A percentile compares a stretch with the other conserved stretches of the same genome.
Evolutionary conservation across 2,797 vertebrate genomes (phyloP).

Genomic region (Acipenser oxyrinchus): DNA sequence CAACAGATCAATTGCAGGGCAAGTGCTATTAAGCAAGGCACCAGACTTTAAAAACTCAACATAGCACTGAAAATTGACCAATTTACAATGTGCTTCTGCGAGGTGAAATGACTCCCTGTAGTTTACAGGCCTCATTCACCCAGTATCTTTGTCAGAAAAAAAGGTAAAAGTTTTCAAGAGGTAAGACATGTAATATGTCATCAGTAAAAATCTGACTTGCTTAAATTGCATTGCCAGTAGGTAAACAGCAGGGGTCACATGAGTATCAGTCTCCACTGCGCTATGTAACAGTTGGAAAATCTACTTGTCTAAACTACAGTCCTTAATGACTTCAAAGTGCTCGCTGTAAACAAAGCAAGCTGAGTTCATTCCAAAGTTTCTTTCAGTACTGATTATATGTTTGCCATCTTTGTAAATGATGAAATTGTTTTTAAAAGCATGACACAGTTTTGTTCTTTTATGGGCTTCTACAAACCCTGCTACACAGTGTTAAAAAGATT

Average conservation of each 20-base stretch:
- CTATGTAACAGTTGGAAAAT: conserved; percentile 55
- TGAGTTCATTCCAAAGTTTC: conserved; percentile 21
- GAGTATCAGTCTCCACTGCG: conserved; percentile 54
- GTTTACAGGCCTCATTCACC: conserved; percentile 31
- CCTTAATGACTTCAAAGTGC: conserved; percentile 57
- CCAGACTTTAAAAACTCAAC: conserved; percentile 25
- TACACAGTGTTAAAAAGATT: no score
- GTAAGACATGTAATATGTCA: conserved; percentile 52
- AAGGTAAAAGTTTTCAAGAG: conserved; percentile 19
- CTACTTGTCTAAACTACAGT: conserved; percentile 50
- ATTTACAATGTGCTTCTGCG: conserved; percentile 38
- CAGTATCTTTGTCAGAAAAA: conserved; percentile 32
- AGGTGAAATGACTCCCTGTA: conserved; percentile 40
- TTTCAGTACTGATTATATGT: no score
- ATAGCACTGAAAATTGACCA: conserved; percentile 25
- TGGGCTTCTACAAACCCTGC: no score
- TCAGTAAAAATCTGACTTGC: conserved; percentile 39
- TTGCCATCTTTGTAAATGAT: no score
- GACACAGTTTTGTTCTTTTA: no score
- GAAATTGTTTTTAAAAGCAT: no score
- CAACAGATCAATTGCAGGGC: conserved; percentile 34
- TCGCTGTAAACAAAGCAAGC: conserved; percentile 51
- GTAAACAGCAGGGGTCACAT: conserved; percentile 73
- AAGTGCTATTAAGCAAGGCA: conserved; percentile 28
- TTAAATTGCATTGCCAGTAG: conserved; percentile 64